A percentile compares a stretch with the other conserved stretches of the same genome.
Evolutionary conservation across 2,888 invertebrate genomes (phyloP).

Genomic region (Xiphydria camelus): DNA sequence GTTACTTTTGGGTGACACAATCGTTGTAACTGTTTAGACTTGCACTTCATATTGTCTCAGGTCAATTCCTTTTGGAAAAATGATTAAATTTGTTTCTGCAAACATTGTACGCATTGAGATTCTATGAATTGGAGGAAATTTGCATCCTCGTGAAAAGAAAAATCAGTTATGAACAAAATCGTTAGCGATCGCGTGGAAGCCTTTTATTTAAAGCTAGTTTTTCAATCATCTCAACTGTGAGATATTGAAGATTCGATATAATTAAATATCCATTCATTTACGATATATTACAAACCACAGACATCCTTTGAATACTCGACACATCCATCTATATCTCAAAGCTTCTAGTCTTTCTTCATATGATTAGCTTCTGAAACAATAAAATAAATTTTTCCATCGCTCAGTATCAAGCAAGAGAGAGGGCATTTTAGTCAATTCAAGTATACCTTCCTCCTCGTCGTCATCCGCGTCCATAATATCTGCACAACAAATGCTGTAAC

Average conservation of each 20-base stretch:
- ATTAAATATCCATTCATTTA: conserved; percentile 19
- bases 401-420: not conserved
- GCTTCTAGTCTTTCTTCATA: conserved; percentile 50
- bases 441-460: conserved; percentile 66
- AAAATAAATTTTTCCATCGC: not conserved
- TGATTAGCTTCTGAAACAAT: conserved; percentile 41
- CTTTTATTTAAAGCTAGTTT: too few species aligned
- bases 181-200: too few species aligned
- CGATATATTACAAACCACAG: conserved; percentile 14
- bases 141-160: too few species aligned
- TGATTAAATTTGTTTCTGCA: conserved; percentile 11
- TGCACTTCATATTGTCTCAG: conserved; percentile 34
- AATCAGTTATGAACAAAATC: too few species aligned
- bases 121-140: too few species aligned
- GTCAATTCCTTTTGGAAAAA: conserved; percentile 26
- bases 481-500: conserved; percentile 95
- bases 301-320: too few species aligned
- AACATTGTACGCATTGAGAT: too few species aligned
- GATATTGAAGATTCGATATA: conserved; percentile 12
- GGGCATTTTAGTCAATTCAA: conserved; percentile 5
- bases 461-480: conserved; percentile 92
- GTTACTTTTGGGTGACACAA: too few species aligned
- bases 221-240: not conserved
- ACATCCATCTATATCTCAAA: conserved; percentile 1
- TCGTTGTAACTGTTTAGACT: too few species aligned